These are phyloP conservation scores for Thamnophis sirtalis DNA, from an alignment of 2,113 vertebrate genomes.

Conservation along the genomic window DNA sequence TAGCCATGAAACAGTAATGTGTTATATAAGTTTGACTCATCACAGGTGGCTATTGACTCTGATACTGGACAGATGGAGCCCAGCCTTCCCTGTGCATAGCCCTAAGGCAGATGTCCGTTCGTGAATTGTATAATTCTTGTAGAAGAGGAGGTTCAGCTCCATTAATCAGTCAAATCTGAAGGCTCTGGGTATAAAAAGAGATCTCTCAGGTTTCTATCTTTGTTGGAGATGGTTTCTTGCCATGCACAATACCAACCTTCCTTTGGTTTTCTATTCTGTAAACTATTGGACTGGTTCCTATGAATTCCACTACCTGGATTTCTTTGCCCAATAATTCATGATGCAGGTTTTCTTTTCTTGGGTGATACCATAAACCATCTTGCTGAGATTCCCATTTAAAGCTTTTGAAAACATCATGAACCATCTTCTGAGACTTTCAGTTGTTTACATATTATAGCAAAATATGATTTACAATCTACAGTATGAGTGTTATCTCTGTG, in stretches of 20 bases:
- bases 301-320: not conserved
- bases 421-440: not conserved
- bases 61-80: not conserved
- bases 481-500: not conserved
- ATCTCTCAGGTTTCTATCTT: not conserved
- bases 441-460: not conserved
- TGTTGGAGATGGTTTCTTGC: not conserved
- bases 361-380: not conserved
- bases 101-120: not conserved
- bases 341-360: not conserved
- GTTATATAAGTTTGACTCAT: not conserved
- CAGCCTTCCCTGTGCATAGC: not conserved
- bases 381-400: not conserved
- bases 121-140: not conserved
- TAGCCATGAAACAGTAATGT: not conserved
- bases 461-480: not conserved
- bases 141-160: not conserved
- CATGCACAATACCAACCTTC: not conserved
- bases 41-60: not conserved
- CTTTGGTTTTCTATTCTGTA: not conserved
- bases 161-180: not conserved
- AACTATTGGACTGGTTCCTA: not conserved
- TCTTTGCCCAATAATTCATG: not conserved
- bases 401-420: not conserved
- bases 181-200: not conserved